These are phyloP conservation scores for Zygaena filipendulae DNA, from an alignment of 2,888 invertebrate species.

Conservation along the genomic window DNA sequence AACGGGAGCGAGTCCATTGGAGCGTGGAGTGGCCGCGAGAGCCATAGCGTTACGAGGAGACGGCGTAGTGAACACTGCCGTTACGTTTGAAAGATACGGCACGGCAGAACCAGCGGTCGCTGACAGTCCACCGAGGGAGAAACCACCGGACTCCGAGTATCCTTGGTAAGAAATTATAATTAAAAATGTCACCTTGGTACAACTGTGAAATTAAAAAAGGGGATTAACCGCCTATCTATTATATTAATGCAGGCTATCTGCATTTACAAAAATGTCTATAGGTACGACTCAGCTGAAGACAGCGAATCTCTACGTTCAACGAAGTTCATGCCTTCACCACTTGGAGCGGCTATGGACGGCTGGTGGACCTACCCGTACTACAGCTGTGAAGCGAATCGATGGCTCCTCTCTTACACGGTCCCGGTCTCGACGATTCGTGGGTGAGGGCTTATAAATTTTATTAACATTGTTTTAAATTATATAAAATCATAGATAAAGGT, in stretches of 20 bases:
- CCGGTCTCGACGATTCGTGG: conserved; percentile 50
- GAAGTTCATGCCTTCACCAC: conserved; percentile 74
- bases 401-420: conserved; percentile 89
- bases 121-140: conserved; percentile 65
- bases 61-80: conserved; percentile 44
- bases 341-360: conserved; percentile 73
- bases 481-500: too few species aligned
- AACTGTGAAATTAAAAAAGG: background rate
- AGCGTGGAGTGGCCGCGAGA: conserved; percentile 67
- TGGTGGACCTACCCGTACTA: conserved; percentile 94
- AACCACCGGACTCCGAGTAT: conserved; percentile 73
- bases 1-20: conserved; percentile 47
- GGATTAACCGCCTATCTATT: background rate
- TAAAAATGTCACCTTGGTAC: background rate
- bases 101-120: conserved; percentile 52
- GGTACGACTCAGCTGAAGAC: conserved; percentile 74
- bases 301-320: conserved; percentile 72
- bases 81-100: conserved; percentile 50
- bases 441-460: too few species aligned
- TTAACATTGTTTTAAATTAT: too few species aligned
- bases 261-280: conserved; percentile 22
- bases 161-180: conserved; percentile 70
- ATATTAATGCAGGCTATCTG: background rate
- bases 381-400: conserved; percentile 80
- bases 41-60: conserved; percentile 44